Evolutionary conservation across 2,113 vertebrate species (phyloP).

Genomic region (Xyrauchen texanus): DNA sequence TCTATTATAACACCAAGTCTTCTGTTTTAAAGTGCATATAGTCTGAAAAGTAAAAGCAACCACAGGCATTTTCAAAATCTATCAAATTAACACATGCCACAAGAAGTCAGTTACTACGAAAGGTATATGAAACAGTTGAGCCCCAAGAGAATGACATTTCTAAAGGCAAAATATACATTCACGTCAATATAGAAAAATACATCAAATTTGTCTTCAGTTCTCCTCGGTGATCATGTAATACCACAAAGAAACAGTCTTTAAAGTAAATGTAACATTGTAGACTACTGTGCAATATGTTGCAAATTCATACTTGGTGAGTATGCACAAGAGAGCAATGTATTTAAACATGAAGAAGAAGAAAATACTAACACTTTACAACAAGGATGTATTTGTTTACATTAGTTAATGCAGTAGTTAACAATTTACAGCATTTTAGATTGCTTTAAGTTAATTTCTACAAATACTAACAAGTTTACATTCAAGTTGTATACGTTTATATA

Average conservation of each 20-base stretch:
- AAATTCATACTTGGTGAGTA: neutral
- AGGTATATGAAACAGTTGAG: slow-evolving; percentile 61
- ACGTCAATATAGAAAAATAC: slow-evolving; percentile 68
- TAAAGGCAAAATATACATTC: slow-evolving; percentile 72
- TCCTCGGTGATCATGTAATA: slow-evolving; percentile 27
- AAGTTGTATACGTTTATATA: too few relatives aligned
- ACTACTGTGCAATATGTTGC: slow-evolving; percentile 13
- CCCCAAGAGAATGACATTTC: slow-evolving; percentile 52
- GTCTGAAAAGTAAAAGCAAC: slow-evolving; percentile 60
- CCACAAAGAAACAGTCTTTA: neutral
- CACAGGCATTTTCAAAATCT: slow-evolving; percentile 48
- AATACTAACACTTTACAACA: too few relatives aligned
- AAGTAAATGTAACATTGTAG: neutral
- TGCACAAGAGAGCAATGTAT: neutral
- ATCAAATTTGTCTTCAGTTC: slow-evolving; percentile 10
- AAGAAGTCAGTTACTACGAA: slow-evolving; percentile 51
- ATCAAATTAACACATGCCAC: slow-evolving; percentile 32
- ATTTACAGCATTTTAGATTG: too few relatives aligned
- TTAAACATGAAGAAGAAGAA: neutral
- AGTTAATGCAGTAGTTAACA: too few relatives aligned
- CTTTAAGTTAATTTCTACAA: too few relatives aligned
- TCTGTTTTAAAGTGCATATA: slow-evolving; percentile 67
- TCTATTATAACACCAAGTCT: slow-evolving; percentile 54
- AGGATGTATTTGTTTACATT: too few relatives aligned
- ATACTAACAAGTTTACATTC: too few relatives aligned